Percentiles rank a stretch among this genome's conserved stretches.
Conservation (phyloP, 2,888 invertebrate species). For the Isoperla grammatica region DNA sequence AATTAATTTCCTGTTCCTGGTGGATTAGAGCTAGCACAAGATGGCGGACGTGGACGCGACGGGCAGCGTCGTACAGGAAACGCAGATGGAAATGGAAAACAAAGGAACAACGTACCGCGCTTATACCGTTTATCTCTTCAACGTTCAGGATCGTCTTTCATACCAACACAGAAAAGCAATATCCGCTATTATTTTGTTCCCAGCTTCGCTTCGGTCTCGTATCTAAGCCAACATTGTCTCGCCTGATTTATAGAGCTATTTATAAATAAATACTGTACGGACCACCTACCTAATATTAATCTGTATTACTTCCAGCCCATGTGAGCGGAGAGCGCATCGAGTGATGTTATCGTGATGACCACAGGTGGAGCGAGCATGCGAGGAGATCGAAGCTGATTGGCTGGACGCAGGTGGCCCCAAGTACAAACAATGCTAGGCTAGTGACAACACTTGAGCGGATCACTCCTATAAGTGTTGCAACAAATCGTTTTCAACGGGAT, state of each 20-base stretch:
- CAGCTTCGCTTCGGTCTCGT: background rate
- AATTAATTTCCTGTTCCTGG: constrained; percentile 19
- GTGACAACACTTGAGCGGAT: no score
- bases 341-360: background rate
- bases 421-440: no score
- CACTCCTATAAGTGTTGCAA: no score
- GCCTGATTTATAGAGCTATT: constrained; percentile 12
- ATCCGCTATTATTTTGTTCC: constrained; percentile 25
- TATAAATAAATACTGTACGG: background rate
- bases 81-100: constrained; percentile 44
- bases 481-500: no score
- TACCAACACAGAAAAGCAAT: constrained; percentile 27
- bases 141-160: background rate
- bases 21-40: constrained; percentile 14
- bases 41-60: constrained; percentile 30
- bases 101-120: constrained; percentile 36
- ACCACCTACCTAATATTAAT: no score
- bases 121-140: background rate
- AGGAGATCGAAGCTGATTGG: background rate
- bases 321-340: no score
- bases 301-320: no score
- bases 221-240: constrained; percentile 4
- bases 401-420: no score
- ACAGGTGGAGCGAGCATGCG: background rate
- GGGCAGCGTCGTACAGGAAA: constrained; percentile 43